Base-by-base conservation (phyloP, 2,113 vertebrate species). In the Tretioscincus oriximinensis region DNA sequence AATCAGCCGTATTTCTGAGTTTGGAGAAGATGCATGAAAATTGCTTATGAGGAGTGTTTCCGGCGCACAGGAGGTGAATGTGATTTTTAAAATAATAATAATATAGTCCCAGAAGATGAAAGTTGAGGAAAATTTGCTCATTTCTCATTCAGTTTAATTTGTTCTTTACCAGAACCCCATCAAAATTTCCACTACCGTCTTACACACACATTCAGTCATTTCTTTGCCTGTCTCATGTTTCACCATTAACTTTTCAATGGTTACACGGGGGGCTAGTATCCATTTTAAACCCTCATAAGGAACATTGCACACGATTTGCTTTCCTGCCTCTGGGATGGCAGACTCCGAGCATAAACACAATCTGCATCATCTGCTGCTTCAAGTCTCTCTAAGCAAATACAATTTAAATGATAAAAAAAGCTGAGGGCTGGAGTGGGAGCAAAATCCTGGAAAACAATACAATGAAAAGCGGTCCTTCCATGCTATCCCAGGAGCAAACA, bases 391-490 rank as follows among this genome's bases (percentile, higher is more conserved):
- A 78, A 76, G 72, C 0, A 88, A 61, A 0, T 84, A 83, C 85
- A 87, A 90, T 90, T 86, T 87, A 90, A 89, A 90, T 83, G 77
- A 89, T 91, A 90, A 77, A 84, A 88, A 84, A 26, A 58, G 5
- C 9, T 31, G 29, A 18, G 28, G 51, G 3, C 4, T 24, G 47
- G 9, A 28, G 41, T 4, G 7, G 6, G 7, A 2, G 18, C n/a
- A 11, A 28, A 77, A 49, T 35, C 76, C 49, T 83, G 83, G 83
- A 66, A 88, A 90, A 84, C 87, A 89, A 88, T 82, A 67, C 77
- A 78, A 80, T 92, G 72, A 83, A 47, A 77, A 76, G 86, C 85
- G 63, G 26, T 90, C 75, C 78, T 22, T 45, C 73, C 8, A 0
- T 51, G 79, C 82, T 89, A 81, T 78, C 88, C 0, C 0, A 41